These are phyloP conservation scores for Phaenicophaeus curvirostris DNA, from an alignment of 2,797 vertebrate species.

Conservation along the genomic window DNA sequence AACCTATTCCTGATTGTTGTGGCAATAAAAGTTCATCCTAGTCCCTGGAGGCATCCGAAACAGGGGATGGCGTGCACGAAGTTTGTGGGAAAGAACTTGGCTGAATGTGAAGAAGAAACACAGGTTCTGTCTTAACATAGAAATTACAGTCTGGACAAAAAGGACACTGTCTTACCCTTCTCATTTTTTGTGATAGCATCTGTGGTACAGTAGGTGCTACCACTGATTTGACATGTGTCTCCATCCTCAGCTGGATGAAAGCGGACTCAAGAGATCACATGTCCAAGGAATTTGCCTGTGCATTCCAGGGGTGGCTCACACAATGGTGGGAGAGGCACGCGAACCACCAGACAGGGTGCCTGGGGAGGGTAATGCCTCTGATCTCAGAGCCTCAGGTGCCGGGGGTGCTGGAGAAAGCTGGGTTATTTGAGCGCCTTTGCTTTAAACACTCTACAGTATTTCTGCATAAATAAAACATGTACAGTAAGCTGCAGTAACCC, in stretches of 20 bases:
- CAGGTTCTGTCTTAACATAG: background rate
- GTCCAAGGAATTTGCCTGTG: background rate
- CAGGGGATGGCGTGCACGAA: background rate
- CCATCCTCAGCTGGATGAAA: background rate
- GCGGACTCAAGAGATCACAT: slow-evolving; percentile 42
- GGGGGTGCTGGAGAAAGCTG: background rate
- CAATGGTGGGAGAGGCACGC: background rate
- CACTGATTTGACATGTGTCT: slow-evolving; percentile 24
- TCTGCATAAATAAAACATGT: rapidly evolving
- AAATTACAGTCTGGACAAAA: background rate
- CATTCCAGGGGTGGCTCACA: background rate
- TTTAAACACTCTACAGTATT: background rate
- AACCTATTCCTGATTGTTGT: background rate
- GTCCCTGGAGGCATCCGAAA: background rate
- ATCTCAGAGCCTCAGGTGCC: background rate
- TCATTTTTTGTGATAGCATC: background rate
- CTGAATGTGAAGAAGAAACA: background rate
- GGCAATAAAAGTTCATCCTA: background rate
- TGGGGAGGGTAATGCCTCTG: background rate
- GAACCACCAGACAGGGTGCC: background rate
- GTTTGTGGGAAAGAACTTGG: background rate
- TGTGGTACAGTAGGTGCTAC: background rate
- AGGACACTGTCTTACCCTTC: background rate
- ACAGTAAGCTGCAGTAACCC: rapidly evolving
- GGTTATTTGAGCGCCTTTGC: background rate